Percentiles rank a stretch among this genome's conserved stretches.
Evolutionary conservation across 2,113 vertebrate species (phyloP).

Genomic region (Emydura subglobosa): DNA sequence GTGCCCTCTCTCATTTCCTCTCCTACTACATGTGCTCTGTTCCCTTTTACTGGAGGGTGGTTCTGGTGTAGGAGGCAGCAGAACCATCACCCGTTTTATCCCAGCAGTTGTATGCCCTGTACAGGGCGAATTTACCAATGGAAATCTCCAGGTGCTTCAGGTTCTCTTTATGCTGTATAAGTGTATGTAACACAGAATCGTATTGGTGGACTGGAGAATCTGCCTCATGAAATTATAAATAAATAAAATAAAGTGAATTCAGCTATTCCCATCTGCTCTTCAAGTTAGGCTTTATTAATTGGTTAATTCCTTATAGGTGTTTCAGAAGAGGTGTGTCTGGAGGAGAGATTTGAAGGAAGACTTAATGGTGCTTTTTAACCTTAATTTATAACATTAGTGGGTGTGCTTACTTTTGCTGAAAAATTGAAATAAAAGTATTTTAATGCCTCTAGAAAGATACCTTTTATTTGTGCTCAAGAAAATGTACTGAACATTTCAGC

Average conservation of each 20-base stretch:
- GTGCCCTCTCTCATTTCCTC: not conserved
- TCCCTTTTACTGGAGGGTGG: too few relatives aligned
- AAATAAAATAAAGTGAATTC: not conserved
- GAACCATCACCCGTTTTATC: not conserved
- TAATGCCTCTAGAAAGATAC: rapidly evolving
- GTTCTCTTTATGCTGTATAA: not conserved
- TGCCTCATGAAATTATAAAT: not conserved
- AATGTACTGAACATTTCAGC: not conserved
- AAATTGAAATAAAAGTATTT: not conserved
- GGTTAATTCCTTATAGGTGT: not conserved
- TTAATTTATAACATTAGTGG: not conserved
- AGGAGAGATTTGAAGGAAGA: not conserved
- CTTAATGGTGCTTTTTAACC: not conserved
- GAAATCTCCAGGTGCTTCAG: not conserved
- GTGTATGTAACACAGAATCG: not conserved
- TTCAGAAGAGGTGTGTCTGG: not conserved
- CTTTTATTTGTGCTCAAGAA: not conserved
- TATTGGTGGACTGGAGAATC: not conserved
- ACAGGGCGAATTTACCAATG: not conserved
- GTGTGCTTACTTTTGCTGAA: not conserved
- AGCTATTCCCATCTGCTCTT: not conserved
- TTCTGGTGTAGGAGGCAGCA: not conserved
- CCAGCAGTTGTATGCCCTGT: rapidly evolving
- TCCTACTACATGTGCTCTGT: too few relatives aligned
- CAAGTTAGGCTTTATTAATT: not conserved